Evolutionary conservation across 2,888 invertebrate species (phyloP).

Genomic region (Parascotia fuliginaria): DNA sequence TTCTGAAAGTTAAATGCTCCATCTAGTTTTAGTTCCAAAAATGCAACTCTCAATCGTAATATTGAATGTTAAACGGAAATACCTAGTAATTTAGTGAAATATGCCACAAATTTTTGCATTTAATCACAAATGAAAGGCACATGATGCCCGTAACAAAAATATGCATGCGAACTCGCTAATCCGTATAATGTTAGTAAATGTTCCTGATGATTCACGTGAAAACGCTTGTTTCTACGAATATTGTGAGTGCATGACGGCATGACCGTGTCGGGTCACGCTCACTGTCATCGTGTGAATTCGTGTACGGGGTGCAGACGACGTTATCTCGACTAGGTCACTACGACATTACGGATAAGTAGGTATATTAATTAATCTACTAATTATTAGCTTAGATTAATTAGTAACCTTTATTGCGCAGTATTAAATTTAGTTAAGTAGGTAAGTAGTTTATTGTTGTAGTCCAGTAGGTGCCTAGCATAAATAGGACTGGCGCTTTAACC

Average conservation of each 20-base stretch:
- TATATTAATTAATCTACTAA: background rate
- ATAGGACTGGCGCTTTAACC: too few relatives aligned
- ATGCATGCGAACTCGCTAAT: background rate
- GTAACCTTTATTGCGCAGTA: background rate
- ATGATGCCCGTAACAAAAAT: background rate
- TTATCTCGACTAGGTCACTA: constrained; percentile 3
- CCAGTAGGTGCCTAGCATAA: too few relatives aligned
- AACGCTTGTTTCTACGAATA: constrained; percentile 3
- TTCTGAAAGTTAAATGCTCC: too few relatives aligned
- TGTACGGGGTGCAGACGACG: background rate
- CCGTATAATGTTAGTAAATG: background rate
- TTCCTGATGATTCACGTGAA: constrained; percentile 14
- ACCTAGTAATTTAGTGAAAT: background rate
- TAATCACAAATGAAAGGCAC: background rate
- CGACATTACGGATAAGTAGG: background rate
- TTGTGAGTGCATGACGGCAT: background rate
- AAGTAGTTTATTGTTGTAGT: too few relatives aligned
- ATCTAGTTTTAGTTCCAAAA: too few relatives aligned
- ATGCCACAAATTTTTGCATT: background rate
- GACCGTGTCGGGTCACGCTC: constrained; percentile 3
- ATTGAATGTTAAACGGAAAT: too few relatives aligned
- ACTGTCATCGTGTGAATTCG: background rate
- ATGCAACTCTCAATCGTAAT: too few relatives aligned
- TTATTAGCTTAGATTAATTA: background rate
- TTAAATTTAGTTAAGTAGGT: too few relatives aligned